phyloP scores from a whole-genome alignment of 2,888 invertebrate genomes.

The Rhagonycha lutea region DNA sequence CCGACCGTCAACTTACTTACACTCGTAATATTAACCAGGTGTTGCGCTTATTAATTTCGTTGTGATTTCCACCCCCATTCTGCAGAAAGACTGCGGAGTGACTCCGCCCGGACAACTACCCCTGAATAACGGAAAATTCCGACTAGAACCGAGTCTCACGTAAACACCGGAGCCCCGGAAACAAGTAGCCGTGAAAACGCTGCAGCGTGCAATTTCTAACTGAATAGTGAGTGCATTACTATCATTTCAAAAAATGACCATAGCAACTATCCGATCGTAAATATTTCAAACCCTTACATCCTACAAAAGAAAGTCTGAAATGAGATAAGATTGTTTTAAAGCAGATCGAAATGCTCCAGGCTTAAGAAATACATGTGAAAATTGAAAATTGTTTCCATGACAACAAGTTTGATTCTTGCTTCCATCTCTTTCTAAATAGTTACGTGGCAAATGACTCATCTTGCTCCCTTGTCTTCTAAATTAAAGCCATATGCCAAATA shows the following conservation, averaged over 20 bases:
- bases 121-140: constrained; percentile 36
- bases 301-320: not conserved
- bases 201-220: constrained; percentile 20
- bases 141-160: constrained; percentile 31
- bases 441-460: constrained; percentile 21
- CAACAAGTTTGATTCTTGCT: constrained; percentile 23
- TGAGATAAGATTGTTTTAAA: not conserved
- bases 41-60: constrained; percentile 43
- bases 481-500: constrained; percentile 24
- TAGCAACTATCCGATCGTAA: not conserved
- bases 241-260: not conserved
- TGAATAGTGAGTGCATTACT: constrained; percentile 11
- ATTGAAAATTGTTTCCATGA: constrained; percentile 27
- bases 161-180: constrained; percentile 41
- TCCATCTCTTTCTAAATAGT: constrained; percentile 18
- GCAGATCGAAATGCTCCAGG: not conserved
- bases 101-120: constrained; percentile 51
- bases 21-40: constrained; percentile 43
- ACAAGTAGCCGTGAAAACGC: constrained; percentile 39
- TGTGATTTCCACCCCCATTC: constrained; percentile 44
- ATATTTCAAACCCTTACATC: not conserved
- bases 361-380: constrained; percentile 11
- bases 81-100: constrained; percentile 49
- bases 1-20: constrained; percentile 28
- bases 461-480: constrained; percentile 18